Conservation (phyloP, 2,113 vertebrate species). For the Platanista minor region DNA sequence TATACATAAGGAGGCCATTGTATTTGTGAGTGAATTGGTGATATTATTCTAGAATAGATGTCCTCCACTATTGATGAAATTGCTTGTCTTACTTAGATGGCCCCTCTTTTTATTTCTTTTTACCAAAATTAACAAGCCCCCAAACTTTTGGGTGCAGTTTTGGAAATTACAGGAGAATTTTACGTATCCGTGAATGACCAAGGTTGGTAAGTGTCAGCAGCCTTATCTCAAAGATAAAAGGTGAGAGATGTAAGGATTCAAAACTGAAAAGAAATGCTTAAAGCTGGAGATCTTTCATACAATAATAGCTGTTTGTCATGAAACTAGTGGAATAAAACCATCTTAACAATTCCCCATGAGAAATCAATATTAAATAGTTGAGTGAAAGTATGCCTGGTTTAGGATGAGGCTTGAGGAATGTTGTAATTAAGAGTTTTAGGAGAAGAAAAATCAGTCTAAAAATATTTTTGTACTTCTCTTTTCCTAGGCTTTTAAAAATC, state of each 20-base stretch:
- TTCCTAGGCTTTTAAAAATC: neutral
- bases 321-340: conserved; percentile 2
- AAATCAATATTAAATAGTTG: neutral
- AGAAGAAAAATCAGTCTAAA: neutral
- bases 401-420: neutral
- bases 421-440: neutral
- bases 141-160: neutral
- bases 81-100: neutral
- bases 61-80: neutral
- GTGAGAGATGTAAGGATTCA: neutral
- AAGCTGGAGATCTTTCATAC: neutral
- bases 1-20: neutral
- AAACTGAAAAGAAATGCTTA: neutral
- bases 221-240: neutral
- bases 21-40: neutral
- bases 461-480: neutral
- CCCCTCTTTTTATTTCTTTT: neutral
- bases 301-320: neutral
- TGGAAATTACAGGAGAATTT: neutral
- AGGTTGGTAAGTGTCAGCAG: neutral
- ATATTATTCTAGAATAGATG: neutral
- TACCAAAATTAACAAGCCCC: conserved; percentile 3
- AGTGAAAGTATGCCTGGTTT: neutral
- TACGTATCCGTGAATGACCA: neutral
- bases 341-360: neutral